Conservation (phyloP, 1,140 invertebrate genomes). For the Acromyrmex charruanus region DNA sequence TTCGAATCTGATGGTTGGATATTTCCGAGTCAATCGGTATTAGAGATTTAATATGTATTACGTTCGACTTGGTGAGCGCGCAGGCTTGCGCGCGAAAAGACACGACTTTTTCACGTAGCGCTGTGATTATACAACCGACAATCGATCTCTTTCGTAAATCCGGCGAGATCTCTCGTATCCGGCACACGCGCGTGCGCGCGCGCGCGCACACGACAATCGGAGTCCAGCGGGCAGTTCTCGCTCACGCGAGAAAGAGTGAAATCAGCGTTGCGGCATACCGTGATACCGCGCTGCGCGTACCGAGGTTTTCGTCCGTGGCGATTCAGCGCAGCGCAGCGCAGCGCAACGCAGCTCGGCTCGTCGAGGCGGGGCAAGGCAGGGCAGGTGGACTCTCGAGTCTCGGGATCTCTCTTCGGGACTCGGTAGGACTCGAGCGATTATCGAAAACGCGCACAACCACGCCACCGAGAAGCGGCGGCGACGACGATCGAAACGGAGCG, state of each 20-base stretch:
- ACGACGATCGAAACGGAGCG: constrained; percentile 70
- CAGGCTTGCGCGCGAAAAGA: constrained; percentile 8
- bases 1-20: not conserved
- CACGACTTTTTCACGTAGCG: constrained; percentile 19
- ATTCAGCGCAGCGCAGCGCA: not conserved
- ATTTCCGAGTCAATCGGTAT: not conserved
- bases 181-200: constrained; percentile 40
- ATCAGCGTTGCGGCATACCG: constrained; percentile 36
- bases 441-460: constrained; percentile 67
- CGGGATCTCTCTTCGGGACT: constrained; percentile 51
- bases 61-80: not conserved
- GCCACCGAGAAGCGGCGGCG: constrained; percentile 66
- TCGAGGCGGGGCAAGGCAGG: constrained; percentile 59
- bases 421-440: constrained; percentile 74
- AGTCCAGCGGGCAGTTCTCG: not conserved
- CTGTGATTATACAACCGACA: constrained; percentile 40
- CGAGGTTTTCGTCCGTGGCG: constrained; percentile 48
- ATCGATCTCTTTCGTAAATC: constrained; percentile 57
- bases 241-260: constrained; percentile 57
- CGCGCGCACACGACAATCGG: constrained; percentile 55
- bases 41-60: not conserved
- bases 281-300: not conserved
- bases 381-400: constrained; percentile 59
- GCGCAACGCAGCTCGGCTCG: not conserved
- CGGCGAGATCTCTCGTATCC: constrained; percentile 49